phyloP scores from a whole-genome alignment of 2,797 vertebrate genomes.

The Spea hammondii region DNA sequence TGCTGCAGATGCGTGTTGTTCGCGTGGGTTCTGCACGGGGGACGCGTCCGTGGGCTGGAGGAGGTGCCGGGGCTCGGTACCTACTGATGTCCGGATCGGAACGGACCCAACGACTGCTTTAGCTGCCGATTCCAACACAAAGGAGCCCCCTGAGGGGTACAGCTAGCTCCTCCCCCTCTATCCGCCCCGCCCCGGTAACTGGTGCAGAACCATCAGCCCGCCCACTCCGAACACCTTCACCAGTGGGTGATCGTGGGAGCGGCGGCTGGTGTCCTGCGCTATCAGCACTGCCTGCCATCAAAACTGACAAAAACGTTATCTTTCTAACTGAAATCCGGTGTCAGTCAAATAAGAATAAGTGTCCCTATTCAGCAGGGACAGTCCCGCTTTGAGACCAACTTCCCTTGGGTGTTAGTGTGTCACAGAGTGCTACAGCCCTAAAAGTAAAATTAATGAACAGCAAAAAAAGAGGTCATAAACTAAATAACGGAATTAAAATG shows the following conservation, averaged over 20 bases:
- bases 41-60: constrained; percentile 21
- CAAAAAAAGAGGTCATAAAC: too few relatives aligned
- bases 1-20: background rate
- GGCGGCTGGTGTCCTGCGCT: too few relatives aligned
- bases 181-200: constrained; percentile 42
- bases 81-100: constrained; percentile 32
- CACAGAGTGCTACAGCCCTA: too few relatives aligned
- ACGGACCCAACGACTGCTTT: constrained; percentile 37
- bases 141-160: constrained; percentile 42
- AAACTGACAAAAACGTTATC: too few relatives aligned
- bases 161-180: constrained; percentile 28
- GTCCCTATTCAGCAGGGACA: too few relatives aligned
- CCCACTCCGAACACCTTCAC: constrained; percentile 26
- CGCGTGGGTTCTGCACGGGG: constrained; percentile 9
- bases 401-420: too few relatives aligned
- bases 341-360: too few relatives aligned
- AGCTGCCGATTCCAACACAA: constrained; percentile 49
- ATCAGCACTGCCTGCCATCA: too few relatives aligned
- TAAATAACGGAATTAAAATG: too few relatives aligned
- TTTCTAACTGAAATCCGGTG: too few relatives aligned
- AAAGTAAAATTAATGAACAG: too few relatives aligned
- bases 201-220: constrained; percentile 45
- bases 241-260: background rate
- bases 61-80: constrained; percentile 33
- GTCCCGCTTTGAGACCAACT: too few relatives aligned